Base-by-base conservation (phyloP, 2,113 vertebrate species). In the Fukomys damarensis region DNA sequence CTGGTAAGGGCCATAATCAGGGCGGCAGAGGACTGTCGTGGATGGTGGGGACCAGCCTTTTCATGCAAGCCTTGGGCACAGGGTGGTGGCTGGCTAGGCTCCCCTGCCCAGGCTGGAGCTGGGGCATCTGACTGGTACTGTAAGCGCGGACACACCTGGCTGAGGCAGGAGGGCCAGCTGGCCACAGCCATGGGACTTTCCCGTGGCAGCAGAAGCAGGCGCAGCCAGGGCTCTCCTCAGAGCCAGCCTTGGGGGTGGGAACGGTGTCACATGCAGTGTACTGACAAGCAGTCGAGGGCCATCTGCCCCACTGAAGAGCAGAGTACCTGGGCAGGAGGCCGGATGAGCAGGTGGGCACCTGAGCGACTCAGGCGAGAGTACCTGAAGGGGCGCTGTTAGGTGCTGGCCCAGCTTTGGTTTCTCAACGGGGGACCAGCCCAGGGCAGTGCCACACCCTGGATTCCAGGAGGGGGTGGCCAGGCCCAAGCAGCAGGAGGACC, bases 391-490 rank as follows among this genome's bases (percentile, higher is more conserved):
- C 66, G 65, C 85, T 52, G 86, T 81, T 56, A 95, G 74, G 20
- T 81, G 49, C 0, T 81, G 4, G 43, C 91, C 92, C 94, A 92
- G 95, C 85, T 96, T 72, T 93, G 91, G 88, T 88, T 97, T 94
- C 92, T 98, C 72, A 83, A 84, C 38, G 58, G 95, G 86, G 92
- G 96, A 94, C 49, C 56, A 56, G 83, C 35, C 68, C 84, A 85
- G 92, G 87, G 81, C 35, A 38, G 22, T 20, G 56, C 70, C 5
- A 92, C 74, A 86, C 56, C 54, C 79, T 54, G 52, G 19, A 43
- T n/a, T 68, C 72, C 32, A 65, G 63, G n/a, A 26, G 65, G 85
- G 41, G 41, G 58, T 26, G 9, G 84, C 85, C 43, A 84, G 92
- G 83, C 54, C 79, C 41, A 86, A 41, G 58, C 1, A 10, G 56